Conservation (phyloP, 2,888 invertebrate species). For the Netelia fuscicornis region DNA sequence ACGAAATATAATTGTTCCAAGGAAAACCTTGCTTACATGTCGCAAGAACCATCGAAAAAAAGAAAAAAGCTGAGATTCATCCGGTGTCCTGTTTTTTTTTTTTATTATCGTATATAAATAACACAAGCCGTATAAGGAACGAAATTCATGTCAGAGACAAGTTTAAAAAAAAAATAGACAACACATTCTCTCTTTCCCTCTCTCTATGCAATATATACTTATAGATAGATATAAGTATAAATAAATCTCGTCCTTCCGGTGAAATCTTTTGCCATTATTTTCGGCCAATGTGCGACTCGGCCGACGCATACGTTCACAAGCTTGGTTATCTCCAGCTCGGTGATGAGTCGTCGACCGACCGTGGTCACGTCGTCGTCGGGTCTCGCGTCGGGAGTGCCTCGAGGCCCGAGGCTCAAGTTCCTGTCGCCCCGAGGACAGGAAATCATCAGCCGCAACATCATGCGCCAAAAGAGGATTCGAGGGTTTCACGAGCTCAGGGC, state of each 20-base stretch:
- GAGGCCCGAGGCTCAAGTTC: constrained; percentile 83
- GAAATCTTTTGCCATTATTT: constrained; percentile 5
- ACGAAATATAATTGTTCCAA: background rate
- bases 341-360: constrained; percentile 76
- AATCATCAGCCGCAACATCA: constrained; percentile 63
- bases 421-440: constrained; percentile 74
- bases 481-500: constrained; percentile 86
- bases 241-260: background rate
- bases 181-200: background rate
- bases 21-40: background rate
- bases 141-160: background rate
- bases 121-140: background rate
- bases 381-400: constrained; percentile 76
- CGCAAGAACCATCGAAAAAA: background rate
- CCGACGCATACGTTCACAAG: constrained; percentile 83
- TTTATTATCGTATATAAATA: too few relatives aligned
- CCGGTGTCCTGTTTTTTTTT: background rate
- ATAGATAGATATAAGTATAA: background rate
- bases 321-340: constrained; percentile 82
- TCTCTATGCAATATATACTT: background rate
- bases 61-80: constrained; percentile 18
- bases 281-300: constrained; percentile 83
- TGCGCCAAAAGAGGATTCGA: constrained; percentile 67
- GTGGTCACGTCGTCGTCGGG: constrained; percentile 41
- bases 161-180: background rate